Evolutionary conservation across 2,113 vertebrate species (phyloP).

Genomic region (Poicephalus meyeri): DNA sequence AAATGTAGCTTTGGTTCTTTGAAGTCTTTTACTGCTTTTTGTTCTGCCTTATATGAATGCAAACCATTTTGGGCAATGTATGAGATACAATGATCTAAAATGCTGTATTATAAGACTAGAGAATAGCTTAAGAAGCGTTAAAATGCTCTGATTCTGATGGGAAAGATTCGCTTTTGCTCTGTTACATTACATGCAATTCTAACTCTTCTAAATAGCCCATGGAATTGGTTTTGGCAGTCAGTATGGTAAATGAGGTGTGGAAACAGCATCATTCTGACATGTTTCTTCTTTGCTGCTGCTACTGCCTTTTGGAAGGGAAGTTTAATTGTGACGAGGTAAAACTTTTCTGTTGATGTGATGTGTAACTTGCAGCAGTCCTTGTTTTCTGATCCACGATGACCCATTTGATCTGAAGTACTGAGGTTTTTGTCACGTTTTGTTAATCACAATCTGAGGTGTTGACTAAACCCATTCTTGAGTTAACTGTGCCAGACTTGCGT

Average conservation of each 20-base stretch:
- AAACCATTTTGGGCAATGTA: conserved; percentile 3
- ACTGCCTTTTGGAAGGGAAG: background rate
- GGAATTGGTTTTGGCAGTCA: background rate
- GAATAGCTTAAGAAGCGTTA: conserved; percentile 15
- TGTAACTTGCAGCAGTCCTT: background rate
- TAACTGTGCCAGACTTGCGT: background rate
- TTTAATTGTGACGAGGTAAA: background rate
- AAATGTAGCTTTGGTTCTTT: conserved; percentile 38
- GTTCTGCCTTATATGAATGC: conserved; percentile 63
- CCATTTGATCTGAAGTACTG: background rate
- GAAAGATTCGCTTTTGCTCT: conserved; percentile 14
- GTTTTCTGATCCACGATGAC: background rate
- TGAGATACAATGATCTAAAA: conserved; percentile 51
- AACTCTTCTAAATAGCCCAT: background rate
- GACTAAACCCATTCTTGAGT: background rate
- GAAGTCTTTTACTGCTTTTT: conserved; percentile 55
- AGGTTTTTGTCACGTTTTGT: background rate
- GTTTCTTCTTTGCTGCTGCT: conserved; percentile 28
- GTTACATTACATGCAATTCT: background rate
- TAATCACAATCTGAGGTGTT: background rate
- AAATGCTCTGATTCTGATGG: background rate
- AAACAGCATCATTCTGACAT: background rate
- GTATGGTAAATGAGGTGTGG: background rate
- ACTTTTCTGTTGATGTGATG: background rate
- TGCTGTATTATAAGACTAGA: conserved; percentile 41